Evolutionary conservation across 1,140 invertebrate genomes (phyloP), one percentile per base, ranked within the genome.

Genomic region (Eubasilissa regina): DNA sequence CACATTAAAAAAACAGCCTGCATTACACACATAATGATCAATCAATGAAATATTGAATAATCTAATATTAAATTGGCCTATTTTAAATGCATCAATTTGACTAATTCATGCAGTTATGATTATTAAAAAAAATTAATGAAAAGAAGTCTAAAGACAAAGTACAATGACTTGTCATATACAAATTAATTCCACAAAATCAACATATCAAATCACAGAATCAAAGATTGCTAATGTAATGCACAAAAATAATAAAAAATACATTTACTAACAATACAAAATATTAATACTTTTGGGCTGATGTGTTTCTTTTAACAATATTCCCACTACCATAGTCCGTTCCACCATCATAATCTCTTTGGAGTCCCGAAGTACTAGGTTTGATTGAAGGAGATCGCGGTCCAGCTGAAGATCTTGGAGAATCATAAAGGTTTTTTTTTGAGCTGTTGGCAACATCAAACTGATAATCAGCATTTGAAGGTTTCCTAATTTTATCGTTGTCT

Each of bases 381-480:
- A n/a, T 13, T 1, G n/a, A 44, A 12, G 70, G 70, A 13, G 51
- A 43, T 9, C 13, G 35, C 15, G 48, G 70, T 43, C 21, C 15
- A 0, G 35, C 21, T 4, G 77, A 78, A 25, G 77, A 73, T 19
- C 68, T 44, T 17, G 77, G 70, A 0, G 77, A 72, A 11, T 73
- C 68, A n/a, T 35, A 73, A 8, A 17, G 64, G 8, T 51, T 73
- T 60, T 56, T 78, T 44, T 78, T 82, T n/a, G 68, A 64, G 25
- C 60, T 79, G 72, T 53, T 80, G 11, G 70, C 78, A 9, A 78
- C 78, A 45, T 75, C 78, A 55, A 82, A 80, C 62, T 80, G 75
- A 72, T 43, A 82, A 9, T 62, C 70, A 48, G 76, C 68, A 75
- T 82, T 82, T 0, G 78, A 80, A 9, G 81, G 81, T 75, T 80